Base-by-base conservation (phyloP, 2,113 vertebrate species). In the Haliaeetus leucogaster region DNA sequence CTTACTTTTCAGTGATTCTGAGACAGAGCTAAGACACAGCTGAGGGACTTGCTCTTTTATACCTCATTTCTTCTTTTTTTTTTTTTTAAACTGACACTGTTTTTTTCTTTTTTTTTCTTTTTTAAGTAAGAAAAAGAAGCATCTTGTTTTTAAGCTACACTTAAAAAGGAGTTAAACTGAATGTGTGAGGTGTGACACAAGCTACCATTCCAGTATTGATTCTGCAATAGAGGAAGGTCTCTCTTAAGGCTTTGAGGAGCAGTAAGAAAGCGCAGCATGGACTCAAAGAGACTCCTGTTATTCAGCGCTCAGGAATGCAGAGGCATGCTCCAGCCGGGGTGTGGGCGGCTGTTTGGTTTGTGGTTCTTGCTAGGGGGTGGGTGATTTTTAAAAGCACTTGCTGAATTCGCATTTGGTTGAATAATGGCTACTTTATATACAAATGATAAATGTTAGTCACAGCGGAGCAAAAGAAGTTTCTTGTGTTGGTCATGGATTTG, bases 261-360 rank as follows among this genome's bases (percentile, higher is more conserved):
- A 27, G 22, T 15, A 61, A 29, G 82, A 53, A 59, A 58, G 83
- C 12, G 7, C 48, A 85, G 84, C 13, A 11, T 36, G 91, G 85
- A 5, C 56, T 87, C 87, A n/a, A 59, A 94, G 95, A 45, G 62
- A 10, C 76, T 55, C 12, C 74, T 68, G 72, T 98, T 98, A 93
- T 97, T 98, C 98, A 98, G 96, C 92, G 90, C 92, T 92, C 65
- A 96, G 98, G 98, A 98, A 98, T 98, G 98, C 95, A 10, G 90
- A 92, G 90, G 81, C 68, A 30, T 85, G 97, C 98, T 97, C 91
- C 95, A 92, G 97, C 96, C 95, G 93, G 97, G 97, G 96, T 89
- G 98, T 98, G 98, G 98, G 98, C 92, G 95, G 96, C 94, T 97
- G 98, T 98, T 98, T 98, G 97, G 93, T 98, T 98, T 98, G 98